Base-by-base conservation (phyloP, 1,140 invertebrate species). In the Drosophila equinoxialis region DNA sequence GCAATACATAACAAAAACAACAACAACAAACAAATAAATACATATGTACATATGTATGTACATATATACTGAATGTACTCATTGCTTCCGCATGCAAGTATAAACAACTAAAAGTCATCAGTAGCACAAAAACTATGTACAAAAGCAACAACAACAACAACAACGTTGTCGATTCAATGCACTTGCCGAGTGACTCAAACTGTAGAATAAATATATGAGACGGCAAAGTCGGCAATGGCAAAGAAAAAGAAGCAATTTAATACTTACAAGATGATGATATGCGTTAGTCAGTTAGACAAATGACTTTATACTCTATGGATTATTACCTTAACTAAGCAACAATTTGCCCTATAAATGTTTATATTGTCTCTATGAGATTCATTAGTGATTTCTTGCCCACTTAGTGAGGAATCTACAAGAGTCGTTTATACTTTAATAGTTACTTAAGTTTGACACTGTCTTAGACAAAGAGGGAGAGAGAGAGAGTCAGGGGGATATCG, bases 1-100 rank as follows among this genome's bases (percentile, higher is more conserved):
- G 30, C 26, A 57, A 42, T 54, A 67, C 23, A 33, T 39, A 51
- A 59, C 42, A 59, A 65, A 57, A 63, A 23, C 20, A 23, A 23
- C 20, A 20, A 60, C 61, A 67, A 79, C 65, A 58, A 71, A 73
- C 45, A 65, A 11, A 51, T 59, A 39, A 11, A 35, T 54, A 23
- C 48, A 39, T 39, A 62, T 37, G 30, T 57, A 74, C 20, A 13
- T 74, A 14, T 26, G 13, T 64, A 69, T 64, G 14, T 69, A 64
- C 55, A 14, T 61, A 59, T 37, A 23, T 79, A 69, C 75, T 81
- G 68, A 68, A 74, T 72, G 65, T 79, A 68, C 71, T 61, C 55
- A 73, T 41, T 71, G 70, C 84, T 89, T 90, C 85, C 84, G 84
- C 85, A 89, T 85, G 80, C 81, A 85, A 80, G 86, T 90, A 69